Percentiles rank a stretch among this genome's conserved stretches.
These are phyloP conservation scores for Drosophila picticornis DNA, from an alignment of 2,888 invertebrate genomes.

Conservation along the genomic window DNA sequence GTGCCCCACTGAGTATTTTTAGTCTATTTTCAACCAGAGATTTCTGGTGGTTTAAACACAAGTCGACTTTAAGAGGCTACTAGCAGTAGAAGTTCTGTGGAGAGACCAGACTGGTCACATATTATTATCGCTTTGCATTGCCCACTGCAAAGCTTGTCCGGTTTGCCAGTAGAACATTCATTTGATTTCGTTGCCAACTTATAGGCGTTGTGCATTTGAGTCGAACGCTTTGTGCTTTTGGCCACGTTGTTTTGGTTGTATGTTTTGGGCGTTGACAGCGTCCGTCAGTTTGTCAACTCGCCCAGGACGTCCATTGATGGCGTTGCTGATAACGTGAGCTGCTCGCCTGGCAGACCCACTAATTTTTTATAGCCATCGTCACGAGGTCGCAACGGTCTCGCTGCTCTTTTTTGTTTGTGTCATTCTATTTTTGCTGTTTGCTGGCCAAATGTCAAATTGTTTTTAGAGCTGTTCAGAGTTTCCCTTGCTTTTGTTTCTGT, in stretches of 20 bases:
- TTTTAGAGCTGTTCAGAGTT: slow-evolving; percentile 68
- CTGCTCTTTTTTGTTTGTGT: slow-evolving; percentile 14
- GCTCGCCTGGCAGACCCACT: slow-evolving; percentile 69
- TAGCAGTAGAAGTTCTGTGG: background rate
- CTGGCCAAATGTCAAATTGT: slow-evolving; percentile 81
- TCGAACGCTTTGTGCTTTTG: slow-evolving; percentile 32
- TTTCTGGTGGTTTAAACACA: slow-evolving; percentile 28
- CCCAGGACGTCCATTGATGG: slow-evolving; percentile 63
- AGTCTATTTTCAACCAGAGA: slow-evolving; percentile 33
- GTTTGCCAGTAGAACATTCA: slow-evolving; percentile 59
- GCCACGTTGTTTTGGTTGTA: background rate
- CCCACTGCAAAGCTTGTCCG: slow-evolving; percentile 56
- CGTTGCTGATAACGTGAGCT: slow-evolving; percentile 72
- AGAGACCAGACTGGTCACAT: slow-evolving; percentile 69
- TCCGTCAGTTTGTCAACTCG: slow-evolving; percentile 61
- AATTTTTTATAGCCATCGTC: slow-evolving; percentile 72
- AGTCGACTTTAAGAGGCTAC: slow-evolving; percentile 40
- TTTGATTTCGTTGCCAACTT: slow-evolving; percentile 73
- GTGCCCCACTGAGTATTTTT: slow-evolving; percentile 29
- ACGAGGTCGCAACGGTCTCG: slow-evolving; percentile 44
- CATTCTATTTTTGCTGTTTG: slow-evolving; percentile 34
- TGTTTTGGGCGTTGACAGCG: slow-evolving; percentile 65
- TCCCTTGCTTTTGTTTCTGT: slow-evolving; percentile 44
- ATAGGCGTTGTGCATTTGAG: slow-evolving; percentile 68
- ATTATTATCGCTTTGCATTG: slow-evolving; percentile 71